Evolutionary conservation across 2,888 invertebrate genomes (phyloP).

Genomic region (Hanleya hanleyi): DNA sequence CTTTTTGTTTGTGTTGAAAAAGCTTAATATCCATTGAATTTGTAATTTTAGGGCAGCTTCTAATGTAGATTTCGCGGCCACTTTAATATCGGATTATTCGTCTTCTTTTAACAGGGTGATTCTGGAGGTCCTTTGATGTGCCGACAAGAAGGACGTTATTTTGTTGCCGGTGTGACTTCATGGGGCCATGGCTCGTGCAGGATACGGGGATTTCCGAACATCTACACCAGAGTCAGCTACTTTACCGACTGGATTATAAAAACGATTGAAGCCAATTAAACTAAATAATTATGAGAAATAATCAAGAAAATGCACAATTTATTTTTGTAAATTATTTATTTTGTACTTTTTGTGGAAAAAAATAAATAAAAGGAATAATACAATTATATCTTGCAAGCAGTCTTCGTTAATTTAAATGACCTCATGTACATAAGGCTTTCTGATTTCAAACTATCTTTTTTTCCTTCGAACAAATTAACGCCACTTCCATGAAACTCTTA

Average conservation of each 20-base stretch:
- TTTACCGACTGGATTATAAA: conserved; percentile 47
- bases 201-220: conserved; percentile 45
- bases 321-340: not conserved
- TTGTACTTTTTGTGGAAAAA: too few species aligned
- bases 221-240: conserved; percentile 46
- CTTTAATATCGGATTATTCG: too few species aligned
- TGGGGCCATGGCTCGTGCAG: conserved; percentile 54
- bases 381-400: too few species aligned
- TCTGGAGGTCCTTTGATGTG: conserved; percentile 60
- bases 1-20: too few species aligned
- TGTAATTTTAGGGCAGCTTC: too few species aligned
- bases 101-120: conserved; percentile 47
- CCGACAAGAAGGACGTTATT: conserved; percentile 38
- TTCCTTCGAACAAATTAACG: too few species aligned
- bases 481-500: too few species aligned
- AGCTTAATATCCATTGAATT: not conserved
- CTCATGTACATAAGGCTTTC: too few species aligned
- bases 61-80: too few species aligned
- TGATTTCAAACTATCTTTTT: too few species aligned
- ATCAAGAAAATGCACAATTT: not conserved
- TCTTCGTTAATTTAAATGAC: too few species aligned
- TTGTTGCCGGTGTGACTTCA: conserved; percentile 48
- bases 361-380: too few species aligned
- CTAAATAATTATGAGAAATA: not conserved
- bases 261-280: conserved; percentile 16